A percentile compares a stretch with the other conserved stretches of the same genome.
These are phyloP conservation scores for Coecobrya sp. DNA, from an alignment of 2,888 invertebrate genomes.

Conservation along the genomic window DNA sequence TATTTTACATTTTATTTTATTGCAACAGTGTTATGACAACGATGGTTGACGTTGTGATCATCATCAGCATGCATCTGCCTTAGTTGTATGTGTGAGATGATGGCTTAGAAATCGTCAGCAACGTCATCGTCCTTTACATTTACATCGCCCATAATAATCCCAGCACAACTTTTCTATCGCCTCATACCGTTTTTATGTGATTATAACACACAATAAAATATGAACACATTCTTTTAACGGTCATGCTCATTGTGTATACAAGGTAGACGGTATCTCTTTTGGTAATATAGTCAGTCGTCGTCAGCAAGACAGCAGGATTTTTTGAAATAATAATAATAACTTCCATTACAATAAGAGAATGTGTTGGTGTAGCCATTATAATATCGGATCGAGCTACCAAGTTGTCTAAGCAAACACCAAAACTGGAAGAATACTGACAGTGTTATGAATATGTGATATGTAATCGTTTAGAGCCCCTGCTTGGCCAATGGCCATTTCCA, in stretches of 20 bases:
- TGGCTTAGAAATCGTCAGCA: constrained; percentile 1
- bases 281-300: constrained; percentile 1
- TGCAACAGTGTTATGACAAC: not conserved
- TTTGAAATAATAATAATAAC: constrained; percentile 35
- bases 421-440: constrained; percentile 74
- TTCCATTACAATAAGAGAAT: constrained; percentile 30
- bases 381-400: constrained; percentile 55
- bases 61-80: not conserved
- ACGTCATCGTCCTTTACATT: constrained; percentile 21
- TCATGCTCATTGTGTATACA: not conserved
- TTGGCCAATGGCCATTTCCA: constrained; percentile 72
- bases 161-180: constrained; percentile 2
- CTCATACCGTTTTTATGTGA: constrained; percentile 30
- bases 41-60: not conserved
- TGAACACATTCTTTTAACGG: not conserved
- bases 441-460: constrained; percentile 71
- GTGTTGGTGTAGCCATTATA: constrained; percentile 48
- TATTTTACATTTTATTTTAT: not conserved
- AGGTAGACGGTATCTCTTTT: not conserved
- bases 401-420: constrained; percentile 72
- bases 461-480: constrained; percentile 72
- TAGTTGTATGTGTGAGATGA: not conserved
- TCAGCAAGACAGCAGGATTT: constrained; percentile 56
- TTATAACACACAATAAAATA: constrained; percentile 41
- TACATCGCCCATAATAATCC: constrained; percentile 12